Percentiles rank a stretch among this genome's conserved stretches.
Evolutionary conservation across 2,888 invertebrate genomes (phyloP).

Genomic region (Thymelicus acteon): DNA sequence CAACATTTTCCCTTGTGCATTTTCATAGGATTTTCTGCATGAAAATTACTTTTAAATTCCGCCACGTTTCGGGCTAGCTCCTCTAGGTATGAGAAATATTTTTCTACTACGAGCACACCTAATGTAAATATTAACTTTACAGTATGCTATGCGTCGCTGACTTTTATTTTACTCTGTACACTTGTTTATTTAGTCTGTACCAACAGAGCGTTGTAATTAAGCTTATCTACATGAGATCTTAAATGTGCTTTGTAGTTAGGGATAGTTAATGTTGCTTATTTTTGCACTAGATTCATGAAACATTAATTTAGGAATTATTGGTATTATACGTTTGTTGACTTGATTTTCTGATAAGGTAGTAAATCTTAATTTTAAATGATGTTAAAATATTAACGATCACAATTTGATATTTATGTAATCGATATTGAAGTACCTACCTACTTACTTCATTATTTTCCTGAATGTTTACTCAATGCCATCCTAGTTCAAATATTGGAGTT

Average conservation of each 20-base stretch:
- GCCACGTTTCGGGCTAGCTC: constrained; percentile 58
- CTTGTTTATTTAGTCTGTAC: constrained; percentile 29
- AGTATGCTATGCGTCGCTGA: constrained; percentile 26
- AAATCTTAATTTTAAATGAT: no score
- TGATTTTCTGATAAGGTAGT: no score
- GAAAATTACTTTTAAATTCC: constrained; percentile 64
- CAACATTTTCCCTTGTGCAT: constrained; percentile 77
- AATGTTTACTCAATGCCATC: no score
- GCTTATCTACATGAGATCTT: constrained; percentile 6
- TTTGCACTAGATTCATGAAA: no score
- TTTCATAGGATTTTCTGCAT: constrained; percentile 75
- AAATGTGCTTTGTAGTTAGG: background rate
- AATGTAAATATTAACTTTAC: constrained; percentile 62
- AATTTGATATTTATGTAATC: no score
- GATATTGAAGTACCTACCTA: no score
- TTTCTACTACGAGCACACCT: constrained; percentile 51
- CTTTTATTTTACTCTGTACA: constrained; percentile 27
- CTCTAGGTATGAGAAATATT: constrained; percentile 52
- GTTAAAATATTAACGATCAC: no score
- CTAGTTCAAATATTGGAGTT: no score
- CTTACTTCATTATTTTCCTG: no score
- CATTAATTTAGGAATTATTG: no score
- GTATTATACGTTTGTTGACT: no score
- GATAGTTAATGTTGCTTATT: no score
- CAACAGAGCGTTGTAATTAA: constrained; percentile 2